phyloP scores from a whole-genome alignment of 2,113 vertebrate genomes.

The Ramphastos sulfuratus region DNA sequence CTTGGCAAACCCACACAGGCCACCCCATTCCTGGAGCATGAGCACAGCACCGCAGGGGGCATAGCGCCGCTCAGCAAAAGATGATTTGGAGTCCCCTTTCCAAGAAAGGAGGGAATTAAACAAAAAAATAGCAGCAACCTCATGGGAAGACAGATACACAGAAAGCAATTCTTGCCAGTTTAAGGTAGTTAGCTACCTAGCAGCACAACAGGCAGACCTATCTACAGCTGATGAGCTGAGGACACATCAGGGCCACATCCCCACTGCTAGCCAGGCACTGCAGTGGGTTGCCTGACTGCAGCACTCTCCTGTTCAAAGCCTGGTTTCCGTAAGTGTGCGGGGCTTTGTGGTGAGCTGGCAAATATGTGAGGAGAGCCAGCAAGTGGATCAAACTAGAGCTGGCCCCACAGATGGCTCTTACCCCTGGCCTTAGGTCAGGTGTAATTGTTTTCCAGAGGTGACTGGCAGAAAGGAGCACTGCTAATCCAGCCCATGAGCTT shows the following conservation, averaged over 20 bases:
- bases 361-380: neutral
- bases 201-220: neutral
- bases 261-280: neutral
- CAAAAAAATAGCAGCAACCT: neutral
- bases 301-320: neutral
- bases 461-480: neutral
- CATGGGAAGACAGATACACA: neutral
- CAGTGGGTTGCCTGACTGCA: neutral
- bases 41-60: accelerated
- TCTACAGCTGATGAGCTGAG: neutral
- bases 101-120: neutral
- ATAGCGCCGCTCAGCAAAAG: neutral
- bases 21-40: neutral
- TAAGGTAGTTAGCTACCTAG: neutral
- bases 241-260: neutral
- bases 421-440: neutral
- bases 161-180: neutral
- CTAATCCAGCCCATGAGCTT: neutral
- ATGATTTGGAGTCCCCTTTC: neutral
- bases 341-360: neutral
- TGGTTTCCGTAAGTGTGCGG: neutral
- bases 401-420: neutral
- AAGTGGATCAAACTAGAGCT: neutral
- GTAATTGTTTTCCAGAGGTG: neutral
- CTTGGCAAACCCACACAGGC: neutral